Evolutionary conservation across 2,797 vertebrate species (phyloP), one percentile per base, ranked within the genome.

Genomic region (Cossypha niveicapilla): DNA sequence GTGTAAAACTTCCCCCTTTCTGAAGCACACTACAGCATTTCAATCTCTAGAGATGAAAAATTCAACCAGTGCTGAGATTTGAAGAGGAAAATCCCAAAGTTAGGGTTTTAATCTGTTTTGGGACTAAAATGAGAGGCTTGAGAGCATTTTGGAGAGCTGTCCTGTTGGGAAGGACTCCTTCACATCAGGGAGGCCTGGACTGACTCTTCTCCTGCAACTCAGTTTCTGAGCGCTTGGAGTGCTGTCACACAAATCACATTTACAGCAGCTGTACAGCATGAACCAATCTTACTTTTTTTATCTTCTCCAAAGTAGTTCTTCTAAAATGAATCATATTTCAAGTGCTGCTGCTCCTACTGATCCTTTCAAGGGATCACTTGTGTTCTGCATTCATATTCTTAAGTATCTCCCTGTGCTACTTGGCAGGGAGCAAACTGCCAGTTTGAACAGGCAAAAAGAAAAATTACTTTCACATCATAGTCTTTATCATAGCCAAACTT

Each of bases 171-270:
- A 56, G 37, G 61, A 71, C 65, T 42, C 58, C 16, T 37, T 44
- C 27, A 7, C 0, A 0, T 3, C 1, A 11, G 11, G 27, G 27
- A 66, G 13, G 11, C 19, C 48, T 68, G 25, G 18, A 28, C 47
- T 44, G 32, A 35, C 41, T 37, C 35, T 54, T 39, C 41, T 70
- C 35, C 37, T 37, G 5, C 25, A 41, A 24, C 34, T 74, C 5
- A 3, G 22, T 17, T 58, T n/a, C 45, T 58, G 23, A 67, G 17
- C 1, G 23, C 18, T 17, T 6, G 6, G 21, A 86, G 37, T 5
- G 28, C 77, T 74, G 35, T 34, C 71, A 87, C 30, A 67, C 18
- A 56, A 75, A 57, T 30, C 17, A 17, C 22, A 4, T 14, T 42
- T 53, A 39, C 28, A 76, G 53, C n/a, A 78, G 57, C 58, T 35